Evolutionary conservation across 1,140 invertebrate genomes (phyloP).

Genomic region (Bombus vancouverensis): DNA sequence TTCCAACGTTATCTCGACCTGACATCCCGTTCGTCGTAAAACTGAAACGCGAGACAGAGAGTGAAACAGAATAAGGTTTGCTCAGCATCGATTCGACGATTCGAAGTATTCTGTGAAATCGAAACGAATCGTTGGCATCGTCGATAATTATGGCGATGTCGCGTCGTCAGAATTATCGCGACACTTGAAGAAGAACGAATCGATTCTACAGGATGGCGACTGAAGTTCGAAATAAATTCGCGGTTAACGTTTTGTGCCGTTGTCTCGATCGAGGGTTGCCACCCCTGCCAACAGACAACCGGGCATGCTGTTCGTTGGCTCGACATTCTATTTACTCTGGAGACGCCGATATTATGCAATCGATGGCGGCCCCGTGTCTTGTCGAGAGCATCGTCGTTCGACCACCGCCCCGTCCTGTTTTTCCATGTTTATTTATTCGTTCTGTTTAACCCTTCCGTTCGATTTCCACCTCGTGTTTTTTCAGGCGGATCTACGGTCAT

Average conservation of each 20-base stretch:
- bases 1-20: not conserved
- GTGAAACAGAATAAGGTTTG: not conserved
- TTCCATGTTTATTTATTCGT: slow-evolving; percentile 28
- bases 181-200: slow-evolving; percentile 27
- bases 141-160: not conserved
- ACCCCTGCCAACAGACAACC: slow-evolving; percentile 30
- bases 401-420: slow-evolving; percentile 9
- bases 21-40: not conserved
- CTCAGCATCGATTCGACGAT: not conserved
- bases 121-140: not conserved
- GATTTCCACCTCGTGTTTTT: slow-evolving; percentile 4
- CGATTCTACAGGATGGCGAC: slow-evolving; percentile 41
- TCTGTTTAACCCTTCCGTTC: not conserved
- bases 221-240: slow-evolving; percentile 63
- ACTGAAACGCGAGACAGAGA: not conserved
- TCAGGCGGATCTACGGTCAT: not conserved
- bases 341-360: slow-evolving; percentile 69
- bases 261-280: slow-evolving; percentile 44
- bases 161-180: not conserved
- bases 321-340: slow-evolving; percentile 69
- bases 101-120: not conserved
- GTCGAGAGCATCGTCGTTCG: not conserved
- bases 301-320: slow-evolving; percentile 36
- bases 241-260: slow-evolving; percentile 46
- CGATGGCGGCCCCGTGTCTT: slow-evolving; percentile 52